Evolutionary conservation across 2,113 vertebrate genomes (phyloP), one percentile per base, ranked within the genome.

Genomic region (Phyllostomus hastatus): DNA sequence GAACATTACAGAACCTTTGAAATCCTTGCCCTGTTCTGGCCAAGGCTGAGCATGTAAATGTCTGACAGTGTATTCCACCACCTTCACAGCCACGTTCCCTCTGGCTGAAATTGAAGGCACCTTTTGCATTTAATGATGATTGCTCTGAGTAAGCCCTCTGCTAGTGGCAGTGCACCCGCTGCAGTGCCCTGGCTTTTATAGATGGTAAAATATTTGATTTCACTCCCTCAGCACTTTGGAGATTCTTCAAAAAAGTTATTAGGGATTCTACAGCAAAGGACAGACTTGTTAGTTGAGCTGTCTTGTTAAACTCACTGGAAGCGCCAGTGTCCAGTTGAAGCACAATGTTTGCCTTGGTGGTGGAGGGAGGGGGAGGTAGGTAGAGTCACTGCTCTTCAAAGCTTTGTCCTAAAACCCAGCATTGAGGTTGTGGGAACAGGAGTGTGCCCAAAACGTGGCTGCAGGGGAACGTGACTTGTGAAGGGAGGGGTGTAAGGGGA

Each of bases 1-100:
- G 81, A 46, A 43, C 73, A 52, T 82, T 87, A 87, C 64, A 52
- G 38, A 43, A 57, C 41, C 59, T 97, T 92, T 81, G 91, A 80
- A 73, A 50, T 82, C 83, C 82, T 64, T 43, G 41, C 87, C 93
- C 83, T 59, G 35, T 67, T 73, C n/a, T 52, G 66, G 54, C 61
- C 24, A 2, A 54, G 19, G 35, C 54, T 70, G 59, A 88, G 72
- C 1, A 0, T 76, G 78, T 90, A n/a, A 61, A 48, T 69, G 82
- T 80, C 81, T 50, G 69, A 41, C 69, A 31, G 35, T 26, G 1
- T 26, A n/a, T 96, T 80, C 35, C 0, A 6, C 48, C 4, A 1
- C 86, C 66, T 91, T 88, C 69, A 22, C 17, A 28, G 26, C 48
- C 48, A 26, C 9, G 17, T 81, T 75, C n/a, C 78, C 78, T 76